Conservation (phyloP, 2,113 vertebrate species). For the Rhegmatorhina hoffmannsi region DNA sequence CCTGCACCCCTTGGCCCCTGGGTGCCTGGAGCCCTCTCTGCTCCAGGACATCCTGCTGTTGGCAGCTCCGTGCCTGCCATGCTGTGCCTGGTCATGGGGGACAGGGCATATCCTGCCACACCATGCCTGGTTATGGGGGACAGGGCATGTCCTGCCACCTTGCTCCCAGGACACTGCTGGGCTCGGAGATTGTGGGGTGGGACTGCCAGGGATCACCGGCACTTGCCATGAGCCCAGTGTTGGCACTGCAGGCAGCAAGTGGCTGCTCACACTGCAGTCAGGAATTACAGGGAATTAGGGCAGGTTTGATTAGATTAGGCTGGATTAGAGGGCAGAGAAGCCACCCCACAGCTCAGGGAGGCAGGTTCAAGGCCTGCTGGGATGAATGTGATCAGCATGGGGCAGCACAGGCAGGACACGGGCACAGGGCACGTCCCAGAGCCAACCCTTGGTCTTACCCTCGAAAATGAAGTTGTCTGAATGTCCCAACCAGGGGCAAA, state of each 20-base stretch:
- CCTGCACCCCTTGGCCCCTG: background rate
- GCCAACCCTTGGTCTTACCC: background rate
- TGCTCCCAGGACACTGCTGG: background rate
- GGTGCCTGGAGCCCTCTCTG: background rate
- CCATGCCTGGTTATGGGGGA: background rate
- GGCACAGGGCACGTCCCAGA: accelerated
- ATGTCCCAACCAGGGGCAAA: accelerated
- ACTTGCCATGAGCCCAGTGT: background rate
- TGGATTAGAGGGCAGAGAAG: background rate
- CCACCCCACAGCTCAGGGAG: background rate
- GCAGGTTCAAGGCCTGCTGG: background rate
- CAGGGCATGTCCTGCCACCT: background rate
- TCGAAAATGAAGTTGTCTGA: background rate
- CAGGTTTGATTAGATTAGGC: conserved; percentile 32
- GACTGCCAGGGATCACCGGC: background rate
- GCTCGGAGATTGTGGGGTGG: background rate
- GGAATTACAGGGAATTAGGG: conserved; percentile 13
- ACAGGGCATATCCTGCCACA: background rate
- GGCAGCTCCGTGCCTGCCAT: background rate
- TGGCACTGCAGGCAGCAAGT: background rate
- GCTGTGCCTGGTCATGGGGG: background rate
- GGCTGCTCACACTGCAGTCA: accelerated
- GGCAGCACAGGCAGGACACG: accelerated
- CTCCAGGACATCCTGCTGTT: background rate
- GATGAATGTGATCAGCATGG: accelerated